Evolutionary conservation across 30 jellyfish, hydroid and myxozoan genomes (phyloP), one percentile per base, ranked within the genome.

Genomic region (Phacellophora camtschatica): DNA sequence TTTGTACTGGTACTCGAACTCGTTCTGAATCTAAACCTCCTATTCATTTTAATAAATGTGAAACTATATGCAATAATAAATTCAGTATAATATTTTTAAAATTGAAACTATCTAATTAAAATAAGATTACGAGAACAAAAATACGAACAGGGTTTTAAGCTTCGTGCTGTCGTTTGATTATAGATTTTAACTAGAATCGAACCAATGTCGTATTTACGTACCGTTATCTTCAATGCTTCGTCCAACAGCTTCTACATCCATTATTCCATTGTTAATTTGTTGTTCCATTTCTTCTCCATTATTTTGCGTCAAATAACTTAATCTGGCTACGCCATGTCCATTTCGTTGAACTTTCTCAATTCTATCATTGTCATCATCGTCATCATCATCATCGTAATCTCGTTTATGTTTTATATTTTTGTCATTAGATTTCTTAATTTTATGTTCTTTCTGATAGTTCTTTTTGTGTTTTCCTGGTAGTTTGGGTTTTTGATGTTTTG

Each of bases 171-270:
- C 19, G 11, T 15, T 8, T 9, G 24, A 8, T 55, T 24, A 55
- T 8, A 55, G 23, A 19, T 18, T 55, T 8, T 59, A 59, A 23
- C 58, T 13, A 5, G 7, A 59, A 19, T 22, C 13, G 5, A 4
- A 3, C 9, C 5, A 7, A 23, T 5, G 3, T 30, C 19, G 19
- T 4, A 24, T 5, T 29, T 32, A n/a, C 53, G 33, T 46, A 88
- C 97, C 94, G 13, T 51, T 79, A 27, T 76, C 78, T 51, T 90
- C 96, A 20, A 90, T 90, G 36, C 77, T 82, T 39, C 87, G 64
- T 41, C 98, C 98, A 6, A 90, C 92, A 41, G 72, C 98, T 59
- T 90, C 98, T 0, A 90, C 98, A 24, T 84, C 85, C 39, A 65
- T 9, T 24, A 95, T 51, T 27, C 92, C 89, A 18, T 83, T 74